Conservation (phyloP, 2,888 invertebrate genomes). For the Listrodromus nycthemerus region DNA sequence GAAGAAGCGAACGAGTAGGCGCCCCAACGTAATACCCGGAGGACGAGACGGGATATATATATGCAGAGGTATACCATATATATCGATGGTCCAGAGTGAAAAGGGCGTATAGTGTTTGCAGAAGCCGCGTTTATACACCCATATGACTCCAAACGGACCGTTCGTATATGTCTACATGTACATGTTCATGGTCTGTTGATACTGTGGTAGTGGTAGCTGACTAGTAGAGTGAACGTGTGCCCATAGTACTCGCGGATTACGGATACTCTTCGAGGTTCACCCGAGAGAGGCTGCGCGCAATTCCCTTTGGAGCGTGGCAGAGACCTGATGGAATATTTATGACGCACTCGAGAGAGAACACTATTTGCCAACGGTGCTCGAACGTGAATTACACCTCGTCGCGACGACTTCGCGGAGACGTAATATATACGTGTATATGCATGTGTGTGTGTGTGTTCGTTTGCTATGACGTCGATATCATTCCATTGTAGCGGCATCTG, state of each 20-base stretch:
- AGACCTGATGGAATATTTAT: slow-evolving; percentile 66
- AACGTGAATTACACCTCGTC: slow-evolving; percentile 63
- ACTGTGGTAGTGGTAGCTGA: slow-evolving; percentile 26
- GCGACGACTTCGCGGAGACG: slow-evolving; percentile 35
- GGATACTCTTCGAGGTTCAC: slow-evolving; percentile 51
- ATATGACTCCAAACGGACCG: too few species aligned
- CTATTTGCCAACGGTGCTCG: slow-evolving; percentile 56
- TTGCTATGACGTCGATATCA: neutral
- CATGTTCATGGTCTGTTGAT: slow-evolving; percentile 9
- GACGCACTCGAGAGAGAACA: slow-evolving; percentile 54
- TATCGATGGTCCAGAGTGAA: too few species aligned
- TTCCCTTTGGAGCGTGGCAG: slow-evolving; percentile 54
- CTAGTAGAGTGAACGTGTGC: slow-evolving; percentile 44
- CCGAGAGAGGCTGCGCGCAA: slow-evolving; percentile 40
- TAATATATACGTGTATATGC: neutral
- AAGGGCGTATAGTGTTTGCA: too few species aligned
- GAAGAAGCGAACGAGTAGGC: slow-evolving; percentile 43
- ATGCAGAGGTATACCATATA: neutral
- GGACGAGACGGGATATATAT: slow-evolving; percentile 43
- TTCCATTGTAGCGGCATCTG: neutral
- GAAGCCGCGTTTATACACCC: too few species aligned
- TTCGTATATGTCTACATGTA: neutral
- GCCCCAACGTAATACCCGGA: slow-evolving; percentile 44
- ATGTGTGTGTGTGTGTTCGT: neutral
- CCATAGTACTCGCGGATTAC: slow-evolving; percentile 49